Evolutionary conservation across 2,797 vertebrate species (phyloP), one percentile per base, ranked within the genome.

Genomic region (Columba guinea): DNA sequence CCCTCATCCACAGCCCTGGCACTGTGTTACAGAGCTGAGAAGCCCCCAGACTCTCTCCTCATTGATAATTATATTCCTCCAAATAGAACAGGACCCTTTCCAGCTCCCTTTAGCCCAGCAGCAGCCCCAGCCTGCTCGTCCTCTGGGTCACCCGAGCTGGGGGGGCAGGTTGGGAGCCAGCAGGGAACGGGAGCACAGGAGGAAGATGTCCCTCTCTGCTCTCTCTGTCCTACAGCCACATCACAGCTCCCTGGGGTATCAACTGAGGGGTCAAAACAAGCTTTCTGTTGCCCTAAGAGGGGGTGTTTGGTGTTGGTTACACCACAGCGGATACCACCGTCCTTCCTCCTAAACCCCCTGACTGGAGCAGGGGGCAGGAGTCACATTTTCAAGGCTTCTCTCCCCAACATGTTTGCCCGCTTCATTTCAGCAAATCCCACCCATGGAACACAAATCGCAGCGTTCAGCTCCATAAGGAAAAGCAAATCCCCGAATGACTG

Each of bases 351-450:
- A 69, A 22, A 23, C 32, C 6, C 30, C 10, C 17, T n/a, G 4
- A 14, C 39, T 13, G 10, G 7, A 55, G n/a, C 24, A 37, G n/a
- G 1, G 20, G 8, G 3, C 11, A 52, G 44, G 32, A 74, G 11
- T 7, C 2, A 2, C 5, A 3, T 6, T 62, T 39, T 32, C 51
- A 22, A 32, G 6, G 28, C 20, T 80, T 52, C 10, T 55, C 65
- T 22, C 32, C 52, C 39, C 26, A 10, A 16, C 16, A 20, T 0
- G 1, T 14, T 77, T n/a, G 8, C 17, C 32, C 9, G 0, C 20
- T 44, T 58, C 62, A 16, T 9, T 26, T 28, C 88, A 55, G 8
- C 11, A 48, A 65, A 55, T 17, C 64, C 34, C 51, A 35, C 12
- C 34, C 76, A 16, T 1, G 3, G 55, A 13, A 1, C 6, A 59